phyloP scores from a whole-genome alignment of 2,797 vertebrate species.

The Hypotaenidia philippensis region DNA sequence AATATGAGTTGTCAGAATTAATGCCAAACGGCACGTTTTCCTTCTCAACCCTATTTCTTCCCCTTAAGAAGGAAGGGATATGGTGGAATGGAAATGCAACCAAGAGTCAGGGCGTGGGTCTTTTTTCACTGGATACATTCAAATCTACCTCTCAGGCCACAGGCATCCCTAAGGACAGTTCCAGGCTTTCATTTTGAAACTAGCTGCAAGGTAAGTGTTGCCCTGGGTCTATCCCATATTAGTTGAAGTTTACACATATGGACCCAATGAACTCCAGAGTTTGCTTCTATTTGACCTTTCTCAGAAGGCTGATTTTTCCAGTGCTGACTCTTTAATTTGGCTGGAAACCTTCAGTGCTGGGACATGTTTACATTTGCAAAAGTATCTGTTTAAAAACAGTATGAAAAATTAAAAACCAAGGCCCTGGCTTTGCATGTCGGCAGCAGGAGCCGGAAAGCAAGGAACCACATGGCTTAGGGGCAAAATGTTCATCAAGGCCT shows the following conservation, averaged over 20 bases:
- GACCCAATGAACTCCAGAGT: constrained; percentile 62
- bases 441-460: constrained; percentile 47
- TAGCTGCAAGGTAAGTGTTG: constrained; percentile 13
- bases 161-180: neutral
- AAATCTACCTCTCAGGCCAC: neutral
- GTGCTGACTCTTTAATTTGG: constrained; percentile 62
- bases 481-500: constrained; percentile 49
- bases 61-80: neutral
- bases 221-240: neutral
- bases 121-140: constrained; percentile 29
- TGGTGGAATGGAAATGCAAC: neutral
- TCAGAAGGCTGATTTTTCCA: constrained; percentile 58
- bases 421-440: neutral
- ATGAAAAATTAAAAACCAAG: constrained; percentile 63
- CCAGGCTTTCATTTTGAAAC: constrained; percentile 31
- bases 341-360: constrained; percentile 48
- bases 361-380: constrained; percentile 70
- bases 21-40: constrained; percentile 36
- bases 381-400: constrained; percentile 70
- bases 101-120: neutral
- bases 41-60: constrained; percentile 11
- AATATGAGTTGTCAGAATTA: constrained; percentile 52
- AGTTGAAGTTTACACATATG: constrained; percentile 67
- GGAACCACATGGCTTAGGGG: constrained; percentile 41
- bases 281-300: constrained; percentile 62